phyloP scores from a whole-genome alignment of 1,140 invertebrate genomes.

The Bombus confusus region DNA sequence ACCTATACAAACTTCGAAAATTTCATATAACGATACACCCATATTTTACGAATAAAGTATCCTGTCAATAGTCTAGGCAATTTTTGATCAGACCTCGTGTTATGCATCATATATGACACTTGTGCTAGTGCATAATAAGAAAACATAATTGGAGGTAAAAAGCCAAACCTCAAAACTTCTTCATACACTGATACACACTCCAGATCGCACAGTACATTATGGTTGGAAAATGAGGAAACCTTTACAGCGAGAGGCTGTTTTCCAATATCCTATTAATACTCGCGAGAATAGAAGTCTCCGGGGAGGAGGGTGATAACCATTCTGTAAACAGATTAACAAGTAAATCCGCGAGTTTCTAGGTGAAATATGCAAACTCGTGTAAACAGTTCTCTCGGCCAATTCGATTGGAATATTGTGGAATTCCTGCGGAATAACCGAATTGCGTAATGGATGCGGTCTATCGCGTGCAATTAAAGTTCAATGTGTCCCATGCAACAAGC shows the following conservation, averaged over 20 bases:
- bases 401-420: neutral
- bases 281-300: neutral
- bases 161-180: no score
- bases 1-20: neutral
- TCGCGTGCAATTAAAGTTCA: constrained; percentile 29
- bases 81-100: neutral
- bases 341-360: constrained; percentile 13
- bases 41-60: neutral
- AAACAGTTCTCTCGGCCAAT: constrained; percentile 2
- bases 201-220: neutral
- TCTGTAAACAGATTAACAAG: constrained; percentile 36
- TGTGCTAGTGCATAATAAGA: no score
- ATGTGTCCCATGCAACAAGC: neutral
- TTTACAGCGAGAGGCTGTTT: neutral
- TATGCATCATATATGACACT: no score
- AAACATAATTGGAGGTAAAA: no score
- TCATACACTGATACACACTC: neutral
- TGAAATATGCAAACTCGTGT: constrained; percentile 35
- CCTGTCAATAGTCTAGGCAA: neutral
- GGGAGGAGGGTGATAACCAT: neutral
- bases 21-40: neutral
- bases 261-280: neutral
- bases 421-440: constrained; percentile 31
- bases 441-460: constrained; percentile 28
- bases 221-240: neutral